phyloP scores from a whole-genome alignment of 2,797 vertebrate genomes.

The Sebastes vulpes region DNA sequence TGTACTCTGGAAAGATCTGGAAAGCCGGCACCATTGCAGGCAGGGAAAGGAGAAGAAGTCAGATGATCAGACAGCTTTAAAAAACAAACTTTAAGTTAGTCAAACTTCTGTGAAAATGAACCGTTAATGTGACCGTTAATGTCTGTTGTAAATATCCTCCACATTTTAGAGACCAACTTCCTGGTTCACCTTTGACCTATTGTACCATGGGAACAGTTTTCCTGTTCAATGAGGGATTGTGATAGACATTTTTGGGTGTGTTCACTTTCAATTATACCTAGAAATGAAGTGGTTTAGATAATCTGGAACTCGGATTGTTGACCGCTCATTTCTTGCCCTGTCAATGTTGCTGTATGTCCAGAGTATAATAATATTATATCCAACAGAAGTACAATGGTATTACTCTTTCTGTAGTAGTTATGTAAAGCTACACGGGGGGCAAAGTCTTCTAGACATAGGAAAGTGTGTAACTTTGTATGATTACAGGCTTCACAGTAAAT shows the following conservation, averaged over 20 bases:
- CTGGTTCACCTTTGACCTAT: not conserved
- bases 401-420: not conserved
- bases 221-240: not conserved
- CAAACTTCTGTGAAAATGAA: not conserved
- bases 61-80: not conserved
- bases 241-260: not conserved
- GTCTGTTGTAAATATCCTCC: not conserved
- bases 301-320: not conserved
- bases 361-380: not conserved
- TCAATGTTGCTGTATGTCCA: not conserved
- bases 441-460: not conserved
- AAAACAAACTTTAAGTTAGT: not conserved
- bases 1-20: no score
- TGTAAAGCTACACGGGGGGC: not conserved
- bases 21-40: not conserved
- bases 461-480: not conserved
- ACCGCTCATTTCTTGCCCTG: not conserved
- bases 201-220: not conserved
- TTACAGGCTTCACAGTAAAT: slow-evolving; percentile 2
- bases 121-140: not conserved
- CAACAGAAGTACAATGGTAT: not conserved
- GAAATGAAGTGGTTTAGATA: not conserved
- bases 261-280: not conserved
- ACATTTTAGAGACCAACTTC: not conserved
- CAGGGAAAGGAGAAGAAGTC: not conserved